These are phyloP conservation scores for Drosophila paracracens DNA, from an alignment of 2,888 invertebrate species.

Conservation along the genomic window DNA sequence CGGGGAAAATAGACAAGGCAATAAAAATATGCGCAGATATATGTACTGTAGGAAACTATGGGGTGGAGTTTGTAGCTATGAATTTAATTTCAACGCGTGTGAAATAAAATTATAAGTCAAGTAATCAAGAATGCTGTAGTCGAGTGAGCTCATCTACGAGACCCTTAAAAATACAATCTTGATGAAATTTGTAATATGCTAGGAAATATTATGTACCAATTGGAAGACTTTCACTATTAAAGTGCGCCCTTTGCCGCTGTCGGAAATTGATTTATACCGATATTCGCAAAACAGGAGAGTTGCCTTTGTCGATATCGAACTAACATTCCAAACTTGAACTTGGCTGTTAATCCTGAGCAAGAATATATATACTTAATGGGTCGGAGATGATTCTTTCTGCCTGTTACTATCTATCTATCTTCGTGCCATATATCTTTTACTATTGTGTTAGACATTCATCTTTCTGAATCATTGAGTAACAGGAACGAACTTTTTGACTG, in stretches of 20 bases:
- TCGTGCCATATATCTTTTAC: not conserved
- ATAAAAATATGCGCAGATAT: not conserved
- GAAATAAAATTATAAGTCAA: not conserved
- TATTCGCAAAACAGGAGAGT: too few relatives aligned
- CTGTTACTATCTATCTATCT: not conserved
- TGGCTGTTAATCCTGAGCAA: not conserved
- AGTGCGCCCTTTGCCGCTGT: not conserved
- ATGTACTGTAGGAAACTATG: not conserved
- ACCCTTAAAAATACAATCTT: not conserved
- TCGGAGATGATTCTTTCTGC: not conserved
- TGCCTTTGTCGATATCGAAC: too few relatives aligned
- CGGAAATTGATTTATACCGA: not conserved
- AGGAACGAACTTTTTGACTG: not conserved
- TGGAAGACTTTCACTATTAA: not conserved
- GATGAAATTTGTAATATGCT: not conserved
- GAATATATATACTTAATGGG: not conserved
- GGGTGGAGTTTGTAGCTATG: not conserved
- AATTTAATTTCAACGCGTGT: not conserved
- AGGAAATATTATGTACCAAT: not conserved
- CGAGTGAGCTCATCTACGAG: not conserved
- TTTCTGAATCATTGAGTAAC: not conserved
- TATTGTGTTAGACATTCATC: not conserved
- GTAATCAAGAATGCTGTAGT: not conserved
- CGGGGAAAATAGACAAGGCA: not conserved
- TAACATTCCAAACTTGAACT: not conserved